These are phyloP conservation scores for Pherbina coryleti DNA, from an alignment of 2,888 invertebrate species.

Conservation along the genomic window DNA sequence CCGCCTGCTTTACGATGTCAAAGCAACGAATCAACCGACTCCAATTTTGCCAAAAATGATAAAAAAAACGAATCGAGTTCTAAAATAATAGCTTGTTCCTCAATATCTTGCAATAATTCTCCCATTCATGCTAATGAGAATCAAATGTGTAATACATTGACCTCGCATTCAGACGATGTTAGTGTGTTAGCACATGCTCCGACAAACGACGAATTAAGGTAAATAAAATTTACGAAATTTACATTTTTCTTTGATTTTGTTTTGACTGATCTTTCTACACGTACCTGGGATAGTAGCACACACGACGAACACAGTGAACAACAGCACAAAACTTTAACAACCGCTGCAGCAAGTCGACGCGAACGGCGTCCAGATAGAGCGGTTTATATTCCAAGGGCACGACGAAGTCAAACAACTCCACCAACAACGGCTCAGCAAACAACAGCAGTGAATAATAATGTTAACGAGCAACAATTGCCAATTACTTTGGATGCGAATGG, in stretches of 20 bases:
- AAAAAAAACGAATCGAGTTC: background rate
- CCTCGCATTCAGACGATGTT: conserved; percentile 36
- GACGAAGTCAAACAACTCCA: conserved; percentile 71
- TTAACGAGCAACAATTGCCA: conserved; percentile 49
- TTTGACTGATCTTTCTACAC: conserved; percentile 50
- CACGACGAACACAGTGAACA: conserved; percentile 57
- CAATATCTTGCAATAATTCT: conserved; percentile 54
- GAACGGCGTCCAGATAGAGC: conserved; percentile 81
- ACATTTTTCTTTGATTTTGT: conserved; percentile 50
- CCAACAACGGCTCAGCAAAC: conserved; percentile 50
- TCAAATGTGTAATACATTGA: conserved; percentile 45
- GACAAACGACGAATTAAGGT: conserved; percentile 30
- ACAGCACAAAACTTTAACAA: conserved; percentile 48
- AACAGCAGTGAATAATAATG: conserved; percentile 38
- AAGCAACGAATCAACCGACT: conserved; percentile 41
- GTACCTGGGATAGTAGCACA: background rate
- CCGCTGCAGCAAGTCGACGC: conserved; percentile 57
- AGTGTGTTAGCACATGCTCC: background rate
- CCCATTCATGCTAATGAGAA: conserved; percentile 51
- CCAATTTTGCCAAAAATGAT: background rate
- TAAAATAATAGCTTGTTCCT: conserved; percentile 47
- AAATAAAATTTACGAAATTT: conserved; percentile 54
- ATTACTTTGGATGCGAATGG: conserved; percentile 53
- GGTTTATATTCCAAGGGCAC: conserved; percentile 82
- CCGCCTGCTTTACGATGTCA: conserved; percentile 71